Conservation (phyloP, 2,113 vertebrate species). For the Brienomyrus brachyistius region DNA sequence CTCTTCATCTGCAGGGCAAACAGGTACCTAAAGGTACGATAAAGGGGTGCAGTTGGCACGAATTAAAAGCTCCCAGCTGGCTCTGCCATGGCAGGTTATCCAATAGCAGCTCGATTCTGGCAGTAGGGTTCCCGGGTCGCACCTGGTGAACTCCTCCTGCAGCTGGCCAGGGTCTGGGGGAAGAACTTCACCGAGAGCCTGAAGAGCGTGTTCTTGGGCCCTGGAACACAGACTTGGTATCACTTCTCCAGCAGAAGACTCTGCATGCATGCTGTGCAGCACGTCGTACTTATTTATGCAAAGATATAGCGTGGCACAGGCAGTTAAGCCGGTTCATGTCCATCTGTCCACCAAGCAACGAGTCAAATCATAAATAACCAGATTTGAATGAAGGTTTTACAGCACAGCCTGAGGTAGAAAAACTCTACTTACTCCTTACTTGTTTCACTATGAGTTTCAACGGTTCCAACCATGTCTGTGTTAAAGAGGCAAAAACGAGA, state of each 20-base stretch:
- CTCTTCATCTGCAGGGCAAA: conserved; percentile 92
- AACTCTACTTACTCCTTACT: conserved; percentile 79
- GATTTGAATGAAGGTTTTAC: not conserved
- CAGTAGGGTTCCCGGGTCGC: not conserved
- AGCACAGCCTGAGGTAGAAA: not conserved
- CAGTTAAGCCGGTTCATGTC: not conserved
- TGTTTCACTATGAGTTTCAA: conserved; percentile 81
- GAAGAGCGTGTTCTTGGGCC: conserved; percentile 77
- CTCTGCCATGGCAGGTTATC: not conserved
- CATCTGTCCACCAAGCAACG: not conserved
- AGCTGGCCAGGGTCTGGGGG: conserved; percentile 89
- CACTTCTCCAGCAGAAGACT: not conserved
- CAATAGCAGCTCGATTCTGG: not conserved
- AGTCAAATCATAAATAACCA: not conserved
- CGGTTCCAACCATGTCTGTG: conserved; percentile 90
- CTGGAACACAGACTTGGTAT: conserved; percentile 52
- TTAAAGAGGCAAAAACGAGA: conserved; percentile 35
- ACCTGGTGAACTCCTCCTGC: conserved; percentile 95
- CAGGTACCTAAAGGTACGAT: conserved; percentile 69
- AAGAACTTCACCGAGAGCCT: conserved; percentile 95
- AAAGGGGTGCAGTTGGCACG: not conserved
- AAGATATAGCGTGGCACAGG: not conserved
- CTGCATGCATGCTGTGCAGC: not conserved
- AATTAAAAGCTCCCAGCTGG: no score
- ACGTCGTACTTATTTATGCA: not conserved